phyloP scores from a whole-genome alignment of 2,113 vertebrate genomes.

The Heterocephalus glaber region DNA sequence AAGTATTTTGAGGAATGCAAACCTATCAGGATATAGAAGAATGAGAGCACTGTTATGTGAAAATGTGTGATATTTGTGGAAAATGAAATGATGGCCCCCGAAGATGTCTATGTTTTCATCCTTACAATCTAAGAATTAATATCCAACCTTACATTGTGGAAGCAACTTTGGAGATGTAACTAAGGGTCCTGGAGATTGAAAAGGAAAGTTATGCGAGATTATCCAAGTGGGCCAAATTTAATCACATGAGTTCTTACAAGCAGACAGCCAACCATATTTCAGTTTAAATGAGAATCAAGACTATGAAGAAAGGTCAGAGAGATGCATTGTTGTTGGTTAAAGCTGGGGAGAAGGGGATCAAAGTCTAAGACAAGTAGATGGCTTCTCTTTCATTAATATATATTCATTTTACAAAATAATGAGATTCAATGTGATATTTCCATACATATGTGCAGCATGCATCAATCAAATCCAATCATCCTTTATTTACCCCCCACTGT shows the following conservation, averaged over 20 bases:
- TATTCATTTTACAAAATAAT: background rate
- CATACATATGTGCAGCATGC: background rate
- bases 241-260: background rate
- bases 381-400: background rate
- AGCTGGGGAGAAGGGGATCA: background rate
- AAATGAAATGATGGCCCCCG: background rate
- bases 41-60: background rate
- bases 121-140: background rate
- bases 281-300: background rate
- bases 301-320: background rate
- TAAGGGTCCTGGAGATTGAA: background rate
- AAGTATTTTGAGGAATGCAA: background rate
- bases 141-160: no score
- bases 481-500: background rate
- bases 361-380: rapidly evolving
- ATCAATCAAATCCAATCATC: background rate
- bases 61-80: background rate
- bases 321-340: background rate
- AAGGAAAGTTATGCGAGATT: background rate
- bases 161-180: background rate
- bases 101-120: background rate
- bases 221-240: background rate
- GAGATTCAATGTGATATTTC: background rate
- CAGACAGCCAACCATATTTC: background rate
- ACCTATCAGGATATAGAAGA: background rate